Evolutionary conservation across 2,797 vertebrate genomes (phyloP), one percentile per base, ranked within the genome.

Genomic region (Hozukius guyotensis): DNA sequence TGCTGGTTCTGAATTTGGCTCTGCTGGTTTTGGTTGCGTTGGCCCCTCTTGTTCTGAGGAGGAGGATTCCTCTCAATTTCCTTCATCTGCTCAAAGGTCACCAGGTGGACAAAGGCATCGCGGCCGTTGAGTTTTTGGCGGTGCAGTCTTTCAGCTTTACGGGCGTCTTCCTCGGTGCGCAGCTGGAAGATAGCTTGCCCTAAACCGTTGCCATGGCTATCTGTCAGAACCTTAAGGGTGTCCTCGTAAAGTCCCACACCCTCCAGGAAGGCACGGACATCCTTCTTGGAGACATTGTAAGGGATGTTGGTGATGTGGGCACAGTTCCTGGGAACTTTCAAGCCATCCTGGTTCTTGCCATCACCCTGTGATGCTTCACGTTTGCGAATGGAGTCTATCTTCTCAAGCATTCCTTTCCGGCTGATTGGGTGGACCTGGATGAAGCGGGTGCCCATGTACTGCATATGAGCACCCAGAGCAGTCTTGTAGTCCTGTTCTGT

Each of bases 261-360:
- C 76, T 99, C 98, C 38, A 99, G 89, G 92, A 99, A 99, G 38
- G 97, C 97, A 85, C 97, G 96, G 36, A 99, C 96, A 88, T 99
- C 99, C 91, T 98, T 97, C 92, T 98, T 99, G 65, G 97, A 97
- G 75, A 99, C 96, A 72, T 97, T 99, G 93, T 99, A 99, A 4
- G 99, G 98, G 87, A 99, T 97, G 95, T 99, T 99, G 83, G 97
- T 98, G 83, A 99, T 97, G 87, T 99, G 99, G 3, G 96, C 97
- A 85, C 98, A 99, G 80, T 96, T 91, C 84, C 97, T 97, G 55
- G 94, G 92, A 34, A 81, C 94, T 93, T 93, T 97, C 84, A 90
- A 83, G 74, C 96, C 93, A 79, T 98, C 97, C 13, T 95, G 93
- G 71, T 93, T 97, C 85, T 98, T 98, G 85, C 97, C 97, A 84